Evolutionary conservation across 1,140 invertebrate species (phyloP).

Genomic region (Lepidurus arcticus): DNA sequence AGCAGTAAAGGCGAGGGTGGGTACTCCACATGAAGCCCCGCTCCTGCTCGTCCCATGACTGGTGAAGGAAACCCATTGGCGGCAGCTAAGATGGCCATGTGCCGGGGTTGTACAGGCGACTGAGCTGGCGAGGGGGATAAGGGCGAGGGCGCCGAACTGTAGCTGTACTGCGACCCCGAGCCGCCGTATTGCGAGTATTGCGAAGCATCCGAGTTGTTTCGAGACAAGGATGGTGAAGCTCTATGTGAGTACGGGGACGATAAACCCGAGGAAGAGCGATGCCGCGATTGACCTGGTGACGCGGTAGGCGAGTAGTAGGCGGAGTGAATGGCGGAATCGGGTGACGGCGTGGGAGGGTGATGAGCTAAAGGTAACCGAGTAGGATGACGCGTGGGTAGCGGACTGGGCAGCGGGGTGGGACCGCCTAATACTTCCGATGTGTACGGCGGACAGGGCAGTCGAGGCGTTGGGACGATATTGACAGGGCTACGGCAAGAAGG

Average conservation of each 20-base stretch:
- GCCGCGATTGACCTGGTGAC: constrained; percentile 74
- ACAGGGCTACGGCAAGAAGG: constrained; percentile 18
- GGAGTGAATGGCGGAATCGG: constrained; percentile 64
- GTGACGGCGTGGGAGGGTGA: constrained; percentile 38
- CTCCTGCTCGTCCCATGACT: constrained; percentile 34
- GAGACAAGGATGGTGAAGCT: constrained; percentile 68
- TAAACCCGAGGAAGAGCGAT: constrained; percentile 48
- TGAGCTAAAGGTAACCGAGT: constrained; percentile 34
- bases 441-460: background rate
- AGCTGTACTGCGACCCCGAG: constrained; percentile 53
- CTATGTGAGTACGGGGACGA: constrained; percentile 45
- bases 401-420: constrained; percentile 33
- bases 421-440: constrained; percentile 34
- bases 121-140: constrained; percentile 61
- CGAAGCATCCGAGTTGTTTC: constrained; percentile 85
- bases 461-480: background rate
- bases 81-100: constrained; percentile 36
- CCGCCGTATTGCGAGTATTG: constrained; percentile 55
- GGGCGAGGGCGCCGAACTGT: constrained; percentile 44
- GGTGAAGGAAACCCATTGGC: constrained; percentile 40
- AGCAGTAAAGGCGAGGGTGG: constrained; percentile 32
- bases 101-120: constrained; percentile 65
- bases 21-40: constrained; percentile 27
- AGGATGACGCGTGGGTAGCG: constrained; percentile 31
- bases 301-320: constrained; percentile 77